Base-by-base conservation (phyloP, 2,797 vertebrate species). In the Danio jaintianensis region DNA sequence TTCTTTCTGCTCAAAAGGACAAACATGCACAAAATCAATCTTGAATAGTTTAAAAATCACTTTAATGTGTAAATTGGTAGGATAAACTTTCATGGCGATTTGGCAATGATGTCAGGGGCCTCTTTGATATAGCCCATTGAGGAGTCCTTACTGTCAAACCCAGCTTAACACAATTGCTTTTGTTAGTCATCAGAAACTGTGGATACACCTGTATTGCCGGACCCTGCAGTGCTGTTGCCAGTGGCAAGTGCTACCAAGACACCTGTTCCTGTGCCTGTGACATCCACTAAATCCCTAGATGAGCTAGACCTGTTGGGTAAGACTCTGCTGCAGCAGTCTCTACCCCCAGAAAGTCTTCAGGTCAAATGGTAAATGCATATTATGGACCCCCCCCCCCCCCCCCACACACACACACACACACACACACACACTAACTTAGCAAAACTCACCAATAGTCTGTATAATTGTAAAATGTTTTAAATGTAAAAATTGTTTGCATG, bases 251-350 rank as follows among this genome's bases (percentile, higher is more conserved):
- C 85, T 3, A 52, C 80, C 0, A 89, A 73, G 20, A 69, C 82
- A 47, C 67, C 88, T 43, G 70, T 79, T 5, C 85, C 81, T 10
- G 85, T 86, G 7, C 7, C 88, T 56, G 69, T 88, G 38, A 77
- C 91, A 2, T 58, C 87, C 0, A 90, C 90, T 50, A 97, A 94
- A 80, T 94, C 95, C 80, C 91, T 99, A 89, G 96, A 97, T 42
- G 96, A 96, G 86, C 91, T 99, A 82, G 97, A 99, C 68, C 83
- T 96, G 79, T 89, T 99, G 85, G 97, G 98, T 64, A 98, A 98
- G 91, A 95, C 95, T 0, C 89, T 99, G 79, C 86, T 99, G 63
- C 96, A 98, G 85, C 96, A 98, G 90, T 97, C 97, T 0, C 90
- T 99, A 83, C 97, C 98, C 78, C 96, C 97, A 9, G 95, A 96